A percentile compares a stretch with the other conserved stretches of the same genome.
Conservation (phyloP, 1,140 invertebrate species). For the Galendromus occidentalis region DNA sequence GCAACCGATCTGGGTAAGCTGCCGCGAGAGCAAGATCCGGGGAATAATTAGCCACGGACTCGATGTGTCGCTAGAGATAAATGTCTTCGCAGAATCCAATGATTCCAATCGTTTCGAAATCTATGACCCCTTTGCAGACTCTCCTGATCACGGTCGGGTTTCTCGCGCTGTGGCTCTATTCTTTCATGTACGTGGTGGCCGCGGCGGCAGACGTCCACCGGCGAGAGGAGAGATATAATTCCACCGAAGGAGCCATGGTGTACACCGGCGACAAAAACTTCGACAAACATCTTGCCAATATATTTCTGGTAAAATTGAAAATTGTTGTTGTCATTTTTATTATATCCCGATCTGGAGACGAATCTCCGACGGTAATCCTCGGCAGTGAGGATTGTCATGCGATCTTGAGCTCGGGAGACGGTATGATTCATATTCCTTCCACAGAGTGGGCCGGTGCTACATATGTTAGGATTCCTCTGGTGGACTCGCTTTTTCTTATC, state of each 20-base stretch:
- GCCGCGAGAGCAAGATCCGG: too few relatives aligned
- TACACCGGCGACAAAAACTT: slow-evolving; percentile 13
- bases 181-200: slow-evolving; percentile 40
- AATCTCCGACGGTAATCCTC: too few relatives aligned
- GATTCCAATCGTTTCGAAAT: too few relatives aligned
- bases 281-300: slow-evolving; percentile 11
- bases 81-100: too few relatives aligned
- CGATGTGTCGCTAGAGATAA: too few relatives aligned
- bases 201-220: slow-evolving; percentile 32
- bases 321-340: neutral
- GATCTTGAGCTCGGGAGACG: too few relatives aligned
- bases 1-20: slow-evolving; percentile 46
- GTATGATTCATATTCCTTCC: too few relatives aligned
- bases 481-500: slow-evolving; percentile 48
- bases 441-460: slow-evolving; percentile 42
- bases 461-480: slow-evolving; percentile 48
- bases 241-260: neutral
- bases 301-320: neutral
- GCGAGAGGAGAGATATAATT: slow-evolving; percentile 33
- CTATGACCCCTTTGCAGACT: slow-evolving; percentile 35
- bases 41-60: too few relatives aligned
- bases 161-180: slow-evolving; percentile 38
- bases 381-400: too few relatives aligned
- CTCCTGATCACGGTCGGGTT: slow-evolving; percentile 36
- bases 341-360: too few relatives aligned